Base-by-base conservation (phyloP, 2,113 vertebrate species). In the Paratilapia polleni region DNA sequence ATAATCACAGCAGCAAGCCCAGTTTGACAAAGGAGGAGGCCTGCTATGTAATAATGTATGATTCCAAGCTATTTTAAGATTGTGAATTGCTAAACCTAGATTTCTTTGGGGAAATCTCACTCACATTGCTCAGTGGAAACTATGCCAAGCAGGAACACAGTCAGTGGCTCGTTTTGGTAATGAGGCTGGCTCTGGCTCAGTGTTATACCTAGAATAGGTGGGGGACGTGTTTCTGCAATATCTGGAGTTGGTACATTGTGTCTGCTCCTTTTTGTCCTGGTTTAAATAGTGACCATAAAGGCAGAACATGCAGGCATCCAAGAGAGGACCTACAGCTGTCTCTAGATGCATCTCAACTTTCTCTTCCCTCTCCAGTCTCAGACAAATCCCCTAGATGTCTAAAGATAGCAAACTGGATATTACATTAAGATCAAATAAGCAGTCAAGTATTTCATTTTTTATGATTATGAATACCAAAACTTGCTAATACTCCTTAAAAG, bases 51-150 rank as follows among this genome's bases (percentile, higher is more conserved):
- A 95, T 94, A 95, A 95, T 96, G 91, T 77, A 94, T 95, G 93
- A 94, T 92, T 92, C 85, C 82, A 87, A 90, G 89, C 92, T 95
- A 94, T 94, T 96, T 95, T 91, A 92, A 90, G 93, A 85, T 77
- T 52, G 64, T 47, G 63, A 77, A 87, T 85, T 80, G 78, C 75
- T 88, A 89, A 93, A 88, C 83, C 90, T 82, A 88, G 84, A 87
- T 91, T 92, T 92, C 91, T 92, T 88, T 83, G 49, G 90, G 92
- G 93, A 92, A 89, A 88, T 91, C 79, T 93, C 43, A 13, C 90
- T 88, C 80, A 90, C 80, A 88, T 80, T 79, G 49, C 87, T 88
- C 83, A 49, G 74, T 91, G 78, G 79, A 91, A 91, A 89, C 68
- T 87, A 89, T 91, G 92, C 90, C 84, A 88, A 81, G 79, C 81